Conservation (phyloP, 2,888 invertebrate genomes). For the Sminthurinus aureus region DNA sequence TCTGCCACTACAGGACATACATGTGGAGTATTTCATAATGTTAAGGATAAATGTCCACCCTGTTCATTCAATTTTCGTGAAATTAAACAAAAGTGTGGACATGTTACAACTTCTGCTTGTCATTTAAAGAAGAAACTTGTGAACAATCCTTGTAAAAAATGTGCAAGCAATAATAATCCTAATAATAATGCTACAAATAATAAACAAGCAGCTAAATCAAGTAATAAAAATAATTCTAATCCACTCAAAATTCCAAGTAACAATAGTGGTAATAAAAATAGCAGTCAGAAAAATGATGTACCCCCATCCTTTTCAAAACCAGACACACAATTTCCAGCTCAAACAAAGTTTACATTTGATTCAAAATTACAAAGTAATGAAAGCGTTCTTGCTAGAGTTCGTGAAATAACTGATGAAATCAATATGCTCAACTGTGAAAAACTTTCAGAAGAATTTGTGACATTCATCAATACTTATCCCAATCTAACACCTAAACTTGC, state of each 20-base stretch:
- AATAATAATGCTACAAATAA: not conserved
- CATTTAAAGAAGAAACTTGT: not conserved
- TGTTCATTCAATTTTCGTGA: constrained; percentile 4
- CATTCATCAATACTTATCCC: not conserved
- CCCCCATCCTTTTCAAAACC: not conserved
- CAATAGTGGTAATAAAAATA: not conserved
- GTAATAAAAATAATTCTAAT: not conserved
- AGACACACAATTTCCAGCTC: not conserved
- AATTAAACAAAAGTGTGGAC: not conserved
- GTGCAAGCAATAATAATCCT: not conserved
- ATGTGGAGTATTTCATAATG: not conserved
- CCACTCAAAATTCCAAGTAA: not conserved
- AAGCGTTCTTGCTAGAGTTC: not conserved
- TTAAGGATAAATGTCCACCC: not conserved
- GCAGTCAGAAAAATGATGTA: not conserved
- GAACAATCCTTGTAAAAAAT: not conserved
- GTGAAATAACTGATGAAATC: not conserved
- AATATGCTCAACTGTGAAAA: not conserved
- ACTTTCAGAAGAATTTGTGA: not conserved
- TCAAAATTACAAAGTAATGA: not conserved
- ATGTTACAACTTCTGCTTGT: not conserved
- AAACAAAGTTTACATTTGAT: not conserved
- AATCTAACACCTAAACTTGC: not conserved
- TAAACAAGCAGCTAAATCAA: not conserved
- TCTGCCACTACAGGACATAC: not conserved